Conservation (phyloP, 2,797 vertebrate species). For the Ciconia nigra region DNA sequence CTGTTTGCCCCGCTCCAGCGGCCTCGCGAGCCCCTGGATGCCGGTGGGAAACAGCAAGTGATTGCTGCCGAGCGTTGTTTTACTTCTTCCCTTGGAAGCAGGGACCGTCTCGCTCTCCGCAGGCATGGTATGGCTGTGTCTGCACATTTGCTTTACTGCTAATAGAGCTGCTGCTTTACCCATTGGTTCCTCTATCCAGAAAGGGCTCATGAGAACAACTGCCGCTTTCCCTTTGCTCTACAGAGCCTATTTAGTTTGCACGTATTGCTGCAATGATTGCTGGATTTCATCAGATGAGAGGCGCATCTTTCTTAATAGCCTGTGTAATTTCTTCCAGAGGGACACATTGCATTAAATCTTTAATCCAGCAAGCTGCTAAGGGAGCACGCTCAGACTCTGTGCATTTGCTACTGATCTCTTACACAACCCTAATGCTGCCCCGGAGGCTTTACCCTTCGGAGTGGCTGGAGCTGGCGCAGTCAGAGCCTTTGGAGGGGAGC, state of each 20-base stretch:
- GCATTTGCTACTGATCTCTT: neutral
- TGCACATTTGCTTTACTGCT: neutral
- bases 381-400: neutral
- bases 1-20: neutral
- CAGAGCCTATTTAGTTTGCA: neutral
- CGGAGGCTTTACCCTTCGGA: neutral
- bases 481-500: neutral
- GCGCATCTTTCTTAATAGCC: neutral
- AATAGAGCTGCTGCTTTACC: neutral
- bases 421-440: neutral
- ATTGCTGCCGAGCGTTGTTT: rapidly evolving
- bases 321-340: conserved; percentile 30
- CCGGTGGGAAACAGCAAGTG: rapidly evolving
- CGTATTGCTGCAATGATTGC: neutral
- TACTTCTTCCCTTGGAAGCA: neutral
- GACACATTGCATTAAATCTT: neutral
- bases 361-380: conserved; percentile 14
- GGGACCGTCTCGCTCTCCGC: rapidly evolving
- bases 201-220: neutral
- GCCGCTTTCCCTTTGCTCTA: neutral
- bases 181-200: neutral
- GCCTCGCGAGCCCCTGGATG: neutral
- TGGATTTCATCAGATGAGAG: neutral
- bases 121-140: rapidly evolving
- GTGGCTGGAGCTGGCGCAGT: neutral